Evolutionary conservation across 2,888 invertebrate species (phyloP).

Genomic region (Philereme transversata): DNA sequence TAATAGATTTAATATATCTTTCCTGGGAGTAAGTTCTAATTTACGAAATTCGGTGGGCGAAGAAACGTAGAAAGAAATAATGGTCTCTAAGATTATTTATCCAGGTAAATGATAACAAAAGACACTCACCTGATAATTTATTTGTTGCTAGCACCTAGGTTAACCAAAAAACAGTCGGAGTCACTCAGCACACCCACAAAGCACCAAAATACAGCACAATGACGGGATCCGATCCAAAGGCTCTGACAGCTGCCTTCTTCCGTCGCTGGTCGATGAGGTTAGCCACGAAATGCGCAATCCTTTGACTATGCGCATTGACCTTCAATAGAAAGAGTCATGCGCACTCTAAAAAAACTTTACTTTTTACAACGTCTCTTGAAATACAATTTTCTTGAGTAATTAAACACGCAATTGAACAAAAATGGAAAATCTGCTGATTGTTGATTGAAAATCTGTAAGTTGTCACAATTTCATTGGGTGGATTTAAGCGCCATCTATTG

Average conservation of each 20-base stretch:
- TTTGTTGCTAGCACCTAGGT: conserved; percentile 61
- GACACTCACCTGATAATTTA: conserved; percentile 64
- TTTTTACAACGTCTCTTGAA: neutral
- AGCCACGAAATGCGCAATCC: conserved; percentile 80
- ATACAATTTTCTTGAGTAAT: neutral
- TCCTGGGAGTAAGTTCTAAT: neutral
- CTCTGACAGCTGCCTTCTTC: conserved; percentile 59
- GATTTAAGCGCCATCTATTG: conserved; percentile 46
- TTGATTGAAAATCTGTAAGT: neutral
- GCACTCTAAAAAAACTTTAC: conserved; percentile 47
- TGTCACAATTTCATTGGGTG: neutral
- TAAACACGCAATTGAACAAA: neutral
- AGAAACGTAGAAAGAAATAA: conserved; percentile 19
- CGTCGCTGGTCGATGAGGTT: conserved; percentile 75
- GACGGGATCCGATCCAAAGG: conserved; percentile 61
- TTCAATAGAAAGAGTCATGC: conserved; percentile 70
- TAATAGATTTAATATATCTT: too few species aligned
- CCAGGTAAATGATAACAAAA: conserved; percentile 38
- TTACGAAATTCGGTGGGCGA: conserved; percentile 18
- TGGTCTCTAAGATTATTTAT: neutral
- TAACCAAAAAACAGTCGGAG: conserved; percentile 60
- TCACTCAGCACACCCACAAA: conserved; percentile 74
- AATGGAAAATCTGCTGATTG: too few species aligned
- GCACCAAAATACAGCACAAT: conserved; percentile 77
- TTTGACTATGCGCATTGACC: conserved; percentile 82